Base-by-base conservation (phyloP, 2,888 invertebrate species). In the Clistopyga incitator region DNA sequence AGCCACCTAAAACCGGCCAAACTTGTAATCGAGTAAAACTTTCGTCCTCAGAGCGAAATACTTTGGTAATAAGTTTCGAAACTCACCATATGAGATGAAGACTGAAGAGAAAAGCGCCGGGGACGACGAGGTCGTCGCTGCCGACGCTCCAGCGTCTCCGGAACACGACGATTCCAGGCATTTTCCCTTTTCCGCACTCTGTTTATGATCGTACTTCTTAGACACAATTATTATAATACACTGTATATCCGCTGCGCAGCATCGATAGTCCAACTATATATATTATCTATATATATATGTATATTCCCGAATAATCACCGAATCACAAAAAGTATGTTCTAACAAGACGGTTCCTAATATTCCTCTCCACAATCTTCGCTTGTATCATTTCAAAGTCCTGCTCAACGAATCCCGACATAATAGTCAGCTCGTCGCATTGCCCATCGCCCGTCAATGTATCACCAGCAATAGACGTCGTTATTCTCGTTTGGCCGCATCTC, bases 141-240 rank as follows among this genome's bases (percentile, higher is more conserved):
- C 97, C 98, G 87, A 97, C 97, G 91, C 97, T 96, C 97, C 98
- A 98, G 88, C 98, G 95, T 89, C 97, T 95, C 90, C 96, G 95
- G 93, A 97, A 97, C 86, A 97, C 97, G 88, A 97, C 96, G 90
- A 98, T 95, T 87, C 97, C 97, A 87, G 98, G 97, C 98, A 98
- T 98, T 87, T 87, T 92, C 88, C 82, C 67, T 77, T 52, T 45
- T 72, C 20, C 20, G 42, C 20, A 34, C 45, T 67, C 50, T 52
- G 25, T 20, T 18, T 18, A 2, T 29, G 42, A 6, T 47, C 59
- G 6, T 18, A 20, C 34, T 18, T 61, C 61, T 47, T 3, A 1
- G 6, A 20, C 38, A 38, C 8, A 38, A 38, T 2, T 45, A 18
- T n/a, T n/a, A n/a, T n/a, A n/a, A n/a, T 23, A 23, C 45, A 29